Percentiles rank a stretch among this genome's conserved stretches.
Conservation (phyloP, 2,888 invertebrate species). For the Eurytoma californica region DNA sequence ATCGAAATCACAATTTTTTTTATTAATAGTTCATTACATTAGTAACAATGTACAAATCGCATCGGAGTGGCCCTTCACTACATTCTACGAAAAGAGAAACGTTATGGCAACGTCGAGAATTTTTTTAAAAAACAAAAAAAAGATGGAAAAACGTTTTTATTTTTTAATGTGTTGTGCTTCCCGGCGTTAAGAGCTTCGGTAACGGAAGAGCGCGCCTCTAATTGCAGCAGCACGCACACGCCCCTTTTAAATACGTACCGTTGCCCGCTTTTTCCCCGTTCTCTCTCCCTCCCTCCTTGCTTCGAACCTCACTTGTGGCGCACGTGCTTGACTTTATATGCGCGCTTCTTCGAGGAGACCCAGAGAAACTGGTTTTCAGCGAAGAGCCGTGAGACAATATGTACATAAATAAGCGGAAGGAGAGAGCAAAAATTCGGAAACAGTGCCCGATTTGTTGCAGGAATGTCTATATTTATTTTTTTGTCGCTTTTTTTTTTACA, state of each 20-base stretch:
- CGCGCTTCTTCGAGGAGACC: not conserved
- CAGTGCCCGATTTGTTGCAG: not conserved
- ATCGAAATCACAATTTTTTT: not conserved
- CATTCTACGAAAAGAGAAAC: not conserved
- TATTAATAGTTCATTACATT: too few species aligned
- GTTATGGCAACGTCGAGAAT: not conserved
- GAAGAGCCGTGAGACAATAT: not conserved
- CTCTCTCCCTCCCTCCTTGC: not conserved
- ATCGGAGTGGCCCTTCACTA: not conserved
- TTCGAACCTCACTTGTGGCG: not conserved
- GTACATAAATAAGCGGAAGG: not conserved
- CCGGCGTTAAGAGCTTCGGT: not conserved
- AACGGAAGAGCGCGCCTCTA: slow-evolving; percentile 35
- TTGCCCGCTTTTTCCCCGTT: slow-evolving; percentile 8
- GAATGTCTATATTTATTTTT: not conserved
- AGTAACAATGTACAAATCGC: too few species aligned
- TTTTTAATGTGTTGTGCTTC: too few species aligned
- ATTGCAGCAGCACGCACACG: slow-evolving; percentile 21
- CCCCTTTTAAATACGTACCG: slow-evolving; percentile 13
- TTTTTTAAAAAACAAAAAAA: too few species aligned
- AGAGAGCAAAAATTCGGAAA: slow-evolving; percentile 30
- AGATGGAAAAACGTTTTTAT: too few species aligned
- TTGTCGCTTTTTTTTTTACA: not conserved
- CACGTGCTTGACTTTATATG: slow-evolving; percentile 13
- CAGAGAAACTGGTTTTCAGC: slow-evolving; percentile 26